Evolutionary conservation across 35 echinoderm and acorn worm species (phyloP), one percentile per base, ranked within the genome.

Genomic region (Chiridota heheva): DNA sequence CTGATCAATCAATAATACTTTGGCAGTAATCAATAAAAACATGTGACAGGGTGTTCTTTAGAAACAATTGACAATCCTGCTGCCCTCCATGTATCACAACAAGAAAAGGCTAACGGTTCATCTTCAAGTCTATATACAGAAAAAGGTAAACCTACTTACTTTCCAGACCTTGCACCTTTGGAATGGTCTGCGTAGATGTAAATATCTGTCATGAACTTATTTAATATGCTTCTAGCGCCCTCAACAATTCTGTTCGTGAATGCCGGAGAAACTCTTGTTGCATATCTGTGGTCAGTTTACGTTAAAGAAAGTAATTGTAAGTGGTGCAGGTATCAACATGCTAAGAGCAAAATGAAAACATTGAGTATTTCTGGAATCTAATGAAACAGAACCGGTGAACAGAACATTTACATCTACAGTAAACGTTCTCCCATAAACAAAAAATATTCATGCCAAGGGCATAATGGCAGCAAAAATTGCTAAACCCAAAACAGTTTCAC

Each of bases 101-200:
- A n/a, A n/a, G n/a, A n/a, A n/a, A n/a, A n/a, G n/a, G n/a, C n/a
- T n/a, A n/a, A n/a, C n/a, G n/a, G n/a, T n/a, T n/a, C n/a, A n/a
- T n/a, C n/a, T n/a, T n/a, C n/a, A n/a, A n/a, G n/a, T n/a, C n/a
- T n/a, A n/a, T n/a, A n/a, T n/a, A n/a, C n/a, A n/a, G n/a, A n/a
- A n/a, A n/a, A n/a, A n/a, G n/a, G n/a, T n/a, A n/a, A n/a, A n/a
- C n/a, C 1, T 45, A 85, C 93, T 97, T 67, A 97, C 93, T 91
- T 97, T 66, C 93, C 93, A 1, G 93, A 90, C 65, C 88, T 90
- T 65, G 88, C 70, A 42, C 93, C 93, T 67, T 91, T 97, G 83
- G 91, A 87, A 42, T 97, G 93, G 46, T 97, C 93, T 35, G 93
- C 91, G 62, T 97, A 88, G 36, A 97, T 97, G 81, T 97, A 97